phyloP scores from a whole-genome alignment of 2,113 vertebrate genomes.

The Cervus canadensis region DNA sequence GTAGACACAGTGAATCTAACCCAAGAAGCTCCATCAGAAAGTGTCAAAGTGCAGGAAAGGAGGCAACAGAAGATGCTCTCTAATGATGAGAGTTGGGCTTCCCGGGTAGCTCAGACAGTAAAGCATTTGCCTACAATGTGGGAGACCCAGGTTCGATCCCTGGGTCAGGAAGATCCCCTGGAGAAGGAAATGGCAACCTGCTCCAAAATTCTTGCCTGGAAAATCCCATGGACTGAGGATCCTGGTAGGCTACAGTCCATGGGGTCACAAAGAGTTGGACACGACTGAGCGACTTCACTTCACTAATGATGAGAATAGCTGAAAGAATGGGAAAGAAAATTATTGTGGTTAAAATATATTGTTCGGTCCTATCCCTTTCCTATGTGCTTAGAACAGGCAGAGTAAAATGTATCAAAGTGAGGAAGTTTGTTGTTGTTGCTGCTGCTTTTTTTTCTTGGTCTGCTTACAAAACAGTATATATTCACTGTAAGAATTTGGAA shows the following conservation, averaged over 20 bases:
- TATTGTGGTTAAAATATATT: not conserved
- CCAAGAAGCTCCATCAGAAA: not conserved
- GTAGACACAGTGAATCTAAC: not conserved
- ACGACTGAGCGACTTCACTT: too few species aligned
- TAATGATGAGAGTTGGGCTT: not conserved
- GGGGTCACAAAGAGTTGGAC: too few species aligned
- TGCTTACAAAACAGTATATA: not conserved
- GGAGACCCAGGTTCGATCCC: too few species aligned
- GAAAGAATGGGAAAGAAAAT: not conserved
- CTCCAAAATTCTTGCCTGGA: too few species aligned
- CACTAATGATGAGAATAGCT: not conserved
- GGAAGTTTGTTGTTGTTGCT: not conserved
- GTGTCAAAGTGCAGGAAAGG: not conserved
- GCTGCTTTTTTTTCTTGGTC: not conserved
- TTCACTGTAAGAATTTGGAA: not conserved
- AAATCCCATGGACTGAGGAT: too few species aligned
- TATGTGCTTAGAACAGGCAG: not conserved
- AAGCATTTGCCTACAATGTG: too few species aligned
- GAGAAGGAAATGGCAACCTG: too few species aligned
- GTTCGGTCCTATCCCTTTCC: not conserved
- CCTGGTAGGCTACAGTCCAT: too few species aligned
- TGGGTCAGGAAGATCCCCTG: too few species aligned
- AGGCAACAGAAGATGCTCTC: not conserved
- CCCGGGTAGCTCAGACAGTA: too few species aligned
- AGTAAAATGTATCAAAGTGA: not conserved